phyloP scores from a whole-genome alignment of 2,797 vertebrate species.

The Argya squamiceps region DNA sequence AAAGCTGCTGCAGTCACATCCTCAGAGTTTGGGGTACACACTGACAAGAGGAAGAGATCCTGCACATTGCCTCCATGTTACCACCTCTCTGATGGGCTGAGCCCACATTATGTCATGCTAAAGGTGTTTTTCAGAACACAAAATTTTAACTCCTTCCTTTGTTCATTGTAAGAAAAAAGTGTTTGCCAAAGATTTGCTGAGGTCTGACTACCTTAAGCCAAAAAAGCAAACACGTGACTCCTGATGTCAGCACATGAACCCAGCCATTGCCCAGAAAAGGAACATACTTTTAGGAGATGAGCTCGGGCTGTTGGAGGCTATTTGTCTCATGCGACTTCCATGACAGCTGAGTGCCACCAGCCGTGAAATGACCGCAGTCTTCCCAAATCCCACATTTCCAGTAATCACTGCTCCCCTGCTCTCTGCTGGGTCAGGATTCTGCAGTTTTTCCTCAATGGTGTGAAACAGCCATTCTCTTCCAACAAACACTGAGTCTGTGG shows the following conservation, averaged over 20 bases:
- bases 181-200: background rate
- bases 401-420: constrained; percentile 86
- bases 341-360: constrained; percentile 97
- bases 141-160: background rate
- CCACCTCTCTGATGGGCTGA: background rate
- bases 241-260: background rate
- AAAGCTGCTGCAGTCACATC: background rate
- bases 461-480: constrained; percentile 97
- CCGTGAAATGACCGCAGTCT: constrained; percentile 93
- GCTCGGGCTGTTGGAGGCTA: constrained; percentile 91
- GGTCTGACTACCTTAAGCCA: background rate
- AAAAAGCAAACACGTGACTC: background rate
- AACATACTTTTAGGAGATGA: constrained; percentile 88
- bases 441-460: constrained; percentile 86
- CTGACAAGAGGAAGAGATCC: background rate
- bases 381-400: constrained; percentile 94
- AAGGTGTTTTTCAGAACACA: background rate
- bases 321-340: constrained; percentile 96
- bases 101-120: fast-evolving
- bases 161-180: background rate
- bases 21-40: background rate
- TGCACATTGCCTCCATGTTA: background rate
- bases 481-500: constrained; percentile 96
- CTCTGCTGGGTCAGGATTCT: constrained; percentile 76
- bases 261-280: background rate